Evolutionary conservation across 1,140 invertebrate genomes (phyloP).

Genomic region (Hycleus phaleratus): DNA sequence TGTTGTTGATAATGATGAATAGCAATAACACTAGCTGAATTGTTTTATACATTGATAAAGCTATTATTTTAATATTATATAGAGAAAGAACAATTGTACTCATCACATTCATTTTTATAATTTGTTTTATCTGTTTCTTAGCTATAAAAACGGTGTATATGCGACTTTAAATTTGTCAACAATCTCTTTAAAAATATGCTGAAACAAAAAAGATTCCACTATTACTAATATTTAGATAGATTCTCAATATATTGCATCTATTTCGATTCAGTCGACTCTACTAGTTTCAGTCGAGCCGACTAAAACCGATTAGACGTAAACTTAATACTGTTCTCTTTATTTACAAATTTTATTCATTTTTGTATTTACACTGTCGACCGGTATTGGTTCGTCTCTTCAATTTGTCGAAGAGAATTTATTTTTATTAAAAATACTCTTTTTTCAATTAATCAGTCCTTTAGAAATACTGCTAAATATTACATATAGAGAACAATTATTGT

Average conservation of each 20-base stretch:
- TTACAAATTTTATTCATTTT: conserved; percentile 8
- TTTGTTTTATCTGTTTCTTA: conserved; percentile 6
- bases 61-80: conserved; percentile 3
- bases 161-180: conserved; percentile 12
- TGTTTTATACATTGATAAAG: conserved; percentile 5
- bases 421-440: too few species aligned
- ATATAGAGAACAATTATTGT: background rate
- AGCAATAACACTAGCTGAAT: conserved; percentile 9
- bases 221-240: background rate
- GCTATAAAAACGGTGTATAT: conserved; percentile 10
- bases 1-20: background rate
- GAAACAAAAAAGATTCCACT: conserved; percentile 7
- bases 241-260: too few species aligned
- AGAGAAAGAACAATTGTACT: conserved; percentile 8
- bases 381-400: conserved; percentile 15
- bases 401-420: background rate
- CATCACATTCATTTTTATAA: background rate
- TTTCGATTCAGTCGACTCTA: too few species aligned
- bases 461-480: conserved; percentile 5
- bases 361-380: conserved; percentile 17
- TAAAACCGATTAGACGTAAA: background rate
- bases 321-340: conserved; percentile 12
- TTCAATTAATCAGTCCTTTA: background rate
- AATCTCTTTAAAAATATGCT: conserved; percentile 12
- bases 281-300: too few species aligned